A percentile compares a stretch with the other conserved stretches of the same genome.
Evolutionary conservation across 2,797 vertebrate species (phyloP).

Genomic region (Semaprochilodus insignis): DNA sequence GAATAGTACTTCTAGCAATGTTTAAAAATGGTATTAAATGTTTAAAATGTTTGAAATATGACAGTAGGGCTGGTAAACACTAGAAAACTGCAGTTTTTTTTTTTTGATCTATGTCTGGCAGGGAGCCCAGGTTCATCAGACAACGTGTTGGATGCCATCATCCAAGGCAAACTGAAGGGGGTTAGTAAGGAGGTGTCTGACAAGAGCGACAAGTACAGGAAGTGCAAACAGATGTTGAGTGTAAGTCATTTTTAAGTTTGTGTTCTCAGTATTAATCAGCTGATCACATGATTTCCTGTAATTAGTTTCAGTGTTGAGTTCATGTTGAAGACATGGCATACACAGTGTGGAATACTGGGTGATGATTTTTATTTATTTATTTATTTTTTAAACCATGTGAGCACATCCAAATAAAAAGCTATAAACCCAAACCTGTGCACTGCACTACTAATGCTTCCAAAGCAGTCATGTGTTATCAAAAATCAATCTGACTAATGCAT

Average conservation of each 20-base stretch:
- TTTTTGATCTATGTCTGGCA: constrained; percentile 59
- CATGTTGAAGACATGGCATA: too few relatives aligned
- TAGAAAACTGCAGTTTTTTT: background rate
- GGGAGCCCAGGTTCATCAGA: constrained; percentile 86
- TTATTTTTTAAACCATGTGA: too few relatives aligned
- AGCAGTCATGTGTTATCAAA: too few relatives aligned
- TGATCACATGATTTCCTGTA: background rate
- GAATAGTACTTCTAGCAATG: background rate
- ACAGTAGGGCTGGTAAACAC: background rate
- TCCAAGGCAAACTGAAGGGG: constrained; percentile 91
- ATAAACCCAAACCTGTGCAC: too few relatives aligned
- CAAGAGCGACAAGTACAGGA: constrained; percentile 93
- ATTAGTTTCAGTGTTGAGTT: background rate
- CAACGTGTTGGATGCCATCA: constrained; percentile 85
- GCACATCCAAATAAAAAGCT: too few relatives aligned
- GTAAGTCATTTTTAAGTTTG: constrained; percentile 75
- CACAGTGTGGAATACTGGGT: too few relatives aligned
- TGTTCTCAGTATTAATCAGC: constrained; percentile 4
- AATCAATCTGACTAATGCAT: too few relatives aligned
- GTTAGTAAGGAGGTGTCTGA: constrained; percentile 91
- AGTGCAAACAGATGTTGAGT: constrained; percentile 92
- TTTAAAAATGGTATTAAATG: background rate
- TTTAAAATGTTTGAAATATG: too few relatives aligned
- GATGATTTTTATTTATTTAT: too few relatives aligned
- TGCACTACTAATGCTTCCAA: too few relatives aligned